Evolutionary conservation across 2,888 invertebrate species (phyloP).

Genomic region (Drosophila recens): DNA sequence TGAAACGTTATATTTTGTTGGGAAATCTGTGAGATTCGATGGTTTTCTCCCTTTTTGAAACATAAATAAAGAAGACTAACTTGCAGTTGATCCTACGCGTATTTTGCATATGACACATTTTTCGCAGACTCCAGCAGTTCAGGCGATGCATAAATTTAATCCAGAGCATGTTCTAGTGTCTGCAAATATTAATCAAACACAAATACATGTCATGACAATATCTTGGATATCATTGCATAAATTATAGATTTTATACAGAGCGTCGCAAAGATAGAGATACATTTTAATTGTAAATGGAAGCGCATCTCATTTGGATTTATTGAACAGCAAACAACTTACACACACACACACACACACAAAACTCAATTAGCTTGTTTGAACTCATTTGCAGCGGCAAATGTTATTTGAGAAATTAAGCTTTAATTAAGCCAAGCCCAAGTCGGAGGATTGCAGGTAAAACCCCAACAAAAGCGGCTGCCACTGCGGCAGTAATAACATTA

Average conservation of each 20-base stretch:
- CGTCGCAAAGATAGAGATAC: slow-evolving; percentile 15
- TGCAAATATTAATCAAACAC: slow-evolving; percentile 8
- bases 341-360: slow-evolving; percentile 26
- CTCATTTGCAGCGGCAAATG: slow-evolving; percentile 67
- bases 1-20: background rate
- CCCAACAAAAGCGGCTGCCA: slow-evolving; percentile 52
- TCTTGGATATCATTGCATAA: slow-evolving; percentile 16
- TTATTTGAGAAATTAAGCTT: slow-evolving; percentile 75
- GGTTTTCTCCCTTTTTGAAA: background rate
- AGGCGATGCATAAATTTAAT: slow-evolving; percentile 24
- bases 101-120: slow-evolving; percentile 67
- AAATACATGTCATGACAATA: slow-evolving; percentile 10
- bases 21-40: background rate
- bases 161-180: slow-evolving; percentile 22
- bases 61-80: background rate
- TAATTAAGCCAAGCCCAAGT: slow-evolving; percentile 74
- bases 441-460: slow-evolving; percentile 60
- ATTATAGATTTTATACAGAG: slow-evolving; percentile 13
- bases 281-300: slow-evolving; percentile 33
- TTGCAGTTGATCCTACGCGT: background rate
- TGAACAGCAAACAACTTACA: slow-evolving; percentile 44
- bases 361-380: slow-evolving; percentile 73
- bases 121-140: slow-evolving; percentile 9
- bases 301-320: slow-evolving; percentile 47
- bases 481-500: slow-evolving; percentile 66